These are phyloP conservation scores for Gulo gulo DNA, from an alignment of 2,113 vertebrate species.

Conservation along the genomic window DNA sequence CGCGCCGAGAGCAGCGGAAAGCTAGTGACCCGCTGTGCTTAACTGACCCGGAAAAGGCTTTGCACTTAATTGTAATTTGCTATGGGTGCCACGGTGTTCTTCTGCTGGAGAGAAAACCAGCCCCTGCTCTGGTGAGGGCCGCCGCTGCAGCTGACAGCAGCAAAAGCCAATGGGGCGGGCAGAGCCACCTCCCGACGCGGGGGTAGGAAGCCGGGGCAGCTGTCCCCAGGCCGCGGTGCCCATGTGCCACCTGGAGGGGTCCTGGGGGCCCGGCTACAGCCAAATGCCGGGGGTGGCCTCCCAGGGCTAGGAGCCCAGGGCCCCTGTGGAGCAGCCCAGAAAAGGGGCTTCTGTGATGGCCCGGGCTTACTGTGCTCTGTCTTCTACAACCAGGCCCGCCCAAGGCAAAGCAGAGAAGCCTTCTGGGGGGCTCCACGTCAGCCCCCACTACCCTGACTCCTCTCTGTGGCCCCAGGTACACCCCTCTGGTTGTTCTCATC, in stretches of 20 bases:
- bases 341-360: accelerated
- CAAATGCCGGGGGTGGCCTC: too few species aligned
- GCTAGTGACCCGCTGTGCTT: conserved; percentile 55
- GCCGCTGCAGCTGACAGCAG: not conserved
- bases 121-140: not conserved
- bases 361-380: accelerated
- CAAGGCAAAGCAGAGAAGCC: accelerated
- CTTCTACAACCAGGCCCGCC: not conserved
- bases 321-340: too few species aligned
- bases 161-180: not conserved
- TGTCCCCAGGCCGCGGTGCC: not conserved
- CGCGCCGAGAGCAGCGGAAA: conserved; percentile 47
- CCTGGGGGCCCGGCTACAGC: accelerated
- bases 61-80: conserved; percentile 66
- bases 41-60: conserved; percentile 73
- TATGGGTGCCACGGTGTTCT: conserved; percentile 34
- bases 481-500: accelerated
- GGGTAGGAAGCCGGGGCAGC: not conserved
- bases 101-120: conserved; percentile 29
- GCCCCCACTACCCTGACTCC: accelerated
- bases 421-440: not conserved
- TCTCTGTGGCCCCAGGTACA: not conserved
- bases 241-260: accelerated
- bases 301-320: accelerated
- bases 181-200: not conserved